These are phyloP conservation scores for Thereva unica DNA, from an alignment of 2,888 invertebrate species.

Conservation along the genomic window DNA sequence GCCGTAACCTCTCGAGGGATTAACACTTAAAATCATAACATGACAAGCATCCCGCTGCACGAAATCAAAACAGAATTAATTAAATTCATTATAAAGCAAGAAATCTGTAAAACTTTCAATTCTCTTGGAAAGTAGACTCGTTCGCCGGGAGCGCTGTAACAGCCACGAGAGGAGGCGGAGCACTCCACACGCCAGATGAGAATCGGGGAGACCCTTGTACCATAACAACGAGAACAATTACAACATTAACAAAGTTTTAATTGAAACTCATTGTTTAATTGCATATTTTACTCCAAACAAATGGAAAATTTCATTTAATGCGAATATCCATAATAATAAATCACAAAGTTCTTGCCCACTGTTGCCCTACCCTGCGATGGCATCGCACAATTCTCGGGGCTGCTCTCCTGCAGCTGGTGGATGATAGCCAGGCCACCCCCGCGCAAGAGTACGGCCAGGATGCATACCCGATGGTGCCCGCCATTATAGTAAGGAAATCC, in stretches of 20 bases:
- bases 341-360: constrained; percentile 32
- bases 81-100: not conserved
- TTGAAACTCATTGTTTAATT: constrained; percentile 42
- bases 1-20: too few relatives aligned
- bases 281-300: constrained; percentile 41
- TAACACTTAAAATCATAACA: too few relatives aligned
- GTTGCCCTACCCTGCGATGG: not conserved
- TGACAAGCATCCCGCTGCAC: too few relatives aligned
- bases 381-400: not conserved
- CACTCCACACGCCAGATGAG: not conserved
- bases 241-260: constrained; percentile 41
- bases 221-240: constrained; percentile 11
- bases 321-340: constrained; percentile 42
- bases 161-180: not conserved
- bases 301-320: constrained; percentile 42
- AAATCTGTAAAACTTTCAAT: constrained; percentile 1
- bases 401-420: too few relatives aligned
- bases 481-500: not conserved
- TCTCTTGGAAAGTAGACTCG: not conserved
- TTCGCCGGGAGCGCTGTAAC: not conserved
- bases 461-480: constrained; percentile 23
- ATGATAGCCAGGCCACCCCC: too few relatives aligned
- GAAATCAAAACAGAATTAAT: too few relatives aligned
- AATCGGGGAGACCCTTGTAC: not conserved
- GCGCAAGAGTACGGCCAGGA: not conserved